Percentiles rank a stretch among this genome's conserved stretches.
These are phyloP conservation scores for Trichacis sp. DNA, from an alignment of 2,888 invertebrate genomes.

Conservation along the genomic window DNA sequence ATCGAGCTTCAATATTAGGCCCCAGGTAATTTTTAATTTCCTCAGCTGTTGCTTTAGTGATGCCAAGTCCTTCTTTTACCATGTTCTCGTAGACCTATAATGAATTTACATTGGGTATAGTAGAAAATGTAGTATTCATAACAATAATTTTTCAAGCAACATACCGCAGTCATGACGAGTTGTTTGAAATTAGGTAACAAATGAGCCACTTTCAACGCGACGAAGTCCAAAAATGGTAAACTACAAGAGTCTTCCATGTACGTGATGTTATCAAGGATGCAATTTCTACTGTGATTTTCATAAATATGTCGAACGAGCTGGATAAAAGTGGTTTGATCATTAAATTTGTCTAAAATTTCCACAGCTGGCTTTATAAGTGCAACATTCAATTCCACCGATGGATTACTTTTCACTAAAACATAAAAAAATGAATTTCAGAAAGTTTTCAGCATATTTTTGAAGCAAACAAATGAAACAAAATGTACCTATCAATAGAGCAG, in stretches of 20 bases:
- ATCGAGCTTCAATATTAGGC: background rate
- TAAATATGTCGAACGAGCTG: constrained; percentile 35
- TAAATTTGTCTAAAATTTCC: background rate
- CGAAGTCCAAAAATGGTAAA: constrained; percentile 24
- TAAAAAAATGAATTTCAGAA: no score
- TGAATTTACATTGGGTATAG: no score
- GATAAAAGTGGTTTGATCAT: constrained; percentile 11
- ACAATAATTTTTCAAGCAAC: no score
- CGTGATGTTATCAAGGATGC: constrained; percentile 1
- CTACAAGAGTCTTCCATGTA: constrained; percentile 28
- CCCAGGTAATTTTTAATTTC: constrained; percentile 13
- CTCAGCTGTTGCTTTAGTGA: constrained; percentile 15
- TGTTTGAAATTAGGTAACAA: constrained; percentile 41
- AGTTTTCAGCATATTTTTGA: no score
- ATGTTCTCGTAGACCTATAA: constrained; percentile 25
- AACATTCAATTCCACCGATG: constrained; percentile 1
- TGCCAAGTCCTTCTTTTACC: constrained; percentile 22
- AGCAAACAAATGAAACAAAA: background rate
- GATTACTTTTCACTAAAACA: constrained; percentile 18
- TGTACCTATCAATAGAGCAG: constrained; percentile 15
- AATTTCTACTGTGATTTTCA: constrained; percentile 29
- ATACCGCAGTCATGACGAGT: constrained; percentile 6
- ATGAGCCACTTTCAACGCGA: constrained; percentile 44
- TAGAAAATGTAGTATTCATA: no score
- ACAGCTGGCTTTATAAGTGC: constrained; percentile 7